Percentiles rank a stretch among this genome's conserved stretches.
These are phyloP conservation scores for Macrosiphum euphorbiae DNA, from an alignment of 2,888 invertebrate species.

Conservation along the genomic window DNA sequence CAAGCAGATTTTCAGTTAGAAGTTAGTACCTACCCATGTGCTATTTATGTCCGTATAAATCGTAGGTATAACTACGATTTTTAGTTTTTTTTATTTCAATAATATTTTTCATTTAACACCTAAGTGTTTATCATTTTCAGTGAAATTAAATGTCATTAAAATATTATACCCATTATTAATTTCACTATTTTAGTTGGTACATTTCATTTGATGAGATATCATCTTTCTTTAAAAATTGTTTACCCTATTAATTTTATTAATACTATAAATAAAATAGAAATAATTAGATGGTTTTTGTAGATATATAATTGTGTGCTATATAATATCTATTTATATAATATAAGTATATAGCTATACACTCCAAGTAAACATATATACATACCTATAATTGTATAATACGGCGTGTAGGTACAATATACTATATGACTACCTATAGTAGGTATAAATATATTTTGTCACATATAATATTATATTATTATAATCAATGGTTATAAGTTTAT, in stretches of 20 bases:
- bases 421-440: not conserved
- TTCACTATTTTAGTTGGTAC: not conserved
- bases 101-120: not conserved
- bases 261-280: not conserved
- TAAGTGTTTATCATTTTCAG: not conserved
- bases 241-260: not conserved
- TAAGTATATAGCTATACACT: no score
- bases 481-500: not conserved
- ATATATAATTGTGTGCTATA: not conserved
- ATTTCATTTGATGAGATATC: not conserved
- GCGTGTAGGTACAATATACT: not conserved
- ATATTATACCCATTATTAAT: not conserved
- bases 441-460: not conserved
- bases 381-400: no score
- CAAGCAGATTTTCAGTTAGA: not conserved
- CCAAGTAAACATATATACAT: no score
- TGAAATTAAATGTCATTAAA: not conserved
- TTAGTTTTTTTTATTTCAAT: not conserved
- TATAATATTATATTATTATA: not conserved
- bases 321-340: no score
- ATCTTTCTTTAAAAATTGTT: not conserved
- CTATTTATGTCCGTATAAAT: not conserved
- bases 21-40: not conserved
- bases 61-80: not conserved
- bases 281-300: not conserved